Evolutionary conservation across 1,140 invertebrate species (phyloP), one percentile per base, ranked within the genome.

Genomic region (Apis dorsata): DNA sequence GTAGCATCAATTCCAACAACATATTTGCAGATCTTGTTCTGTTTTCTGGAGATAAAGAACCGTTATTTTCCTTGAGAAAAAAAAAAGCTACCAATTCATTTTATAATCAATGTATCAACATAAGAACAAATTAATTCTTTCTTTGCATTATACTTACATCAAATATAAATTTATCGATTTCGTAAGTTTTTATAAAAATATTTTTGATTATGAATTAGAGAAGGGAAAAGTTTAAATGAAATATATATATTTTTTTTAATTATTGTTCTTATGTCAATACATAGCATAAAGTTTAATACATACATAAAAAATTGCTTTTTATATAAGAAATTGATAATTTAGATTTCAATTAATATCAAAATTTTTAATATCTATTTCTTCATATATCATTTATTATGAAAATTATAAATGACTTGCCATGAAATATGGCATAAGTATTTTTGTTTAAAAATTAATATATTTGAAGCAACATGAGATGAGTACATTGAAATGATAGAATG

Each of bases 191-290:
- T 49, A 19, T 59, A 11, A 0, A 3, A 49, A 28, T 10, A 21
- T 13, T 15, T 12, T 28, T 0, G 4, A 55, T 9, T 24, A 24
- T 24, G 24, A 12, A 60, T 70, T 49, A 17, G 2, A 49, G 1
- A 49, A 60, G 17, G 49, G 49, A 53, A 17, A 63, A 44, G 59
- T 34, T 34, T 17, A 1, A 79, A 7, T 8, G 15, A 63, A 57
- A 57, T 68, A 19, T 17, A 15, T 13, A 24, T 17, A 28, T 59
- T 81, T 68, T 51, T 68, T 51, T 55, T 65, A 9, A 10, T 11
- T 75, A 28, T 80, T 87, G 77, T 88, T 88, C 79, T 88, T 85
- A 88, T 87, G 86, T 87, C 85, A 60, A 88, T 87, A 87, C 85
- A 84, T 84, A 44, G n/a, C 34, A 59, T 55, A 75, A 81, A 84